A percentile compares a stretch with the other conserved stretches of the same genome.
Conservation (phyloP, 2,888 invertebrate genomes). For the Ornithoptera alexandrae region DNA sequence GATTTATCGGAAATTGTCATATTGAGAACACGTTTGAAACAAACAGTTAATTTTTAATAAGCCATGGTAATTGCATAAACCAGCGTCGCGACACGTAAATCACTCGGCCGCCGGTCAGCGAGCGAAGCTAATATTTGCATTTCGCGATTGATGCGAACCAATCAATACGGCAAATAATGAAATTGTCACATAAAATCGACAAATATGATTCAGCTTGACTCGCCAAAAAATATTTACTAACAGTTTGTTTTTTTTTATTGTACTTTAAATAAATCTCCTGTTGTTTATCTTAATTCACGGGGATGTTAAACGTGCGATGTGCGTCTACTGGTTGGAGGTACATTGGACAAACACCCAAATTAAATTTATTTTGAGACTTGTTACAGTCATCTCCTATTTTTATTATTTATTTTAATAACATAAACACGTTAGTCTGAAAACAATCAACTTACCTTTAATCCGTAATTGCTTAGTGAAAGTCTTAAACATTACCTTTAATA, state of each 20-base stretch:
- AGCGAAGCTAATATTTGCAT: constrained; percentile 75
- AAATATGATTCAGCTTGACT: constrained; percentile 56
- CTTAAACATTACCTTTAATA: neutral
- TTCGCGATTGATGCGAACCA: constrained; percentile 76
- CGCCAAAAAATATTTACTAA: constrained; percentile 43
- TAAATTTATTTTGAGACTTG: no score
- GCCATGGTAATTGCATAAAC: constrained; percentile 73
- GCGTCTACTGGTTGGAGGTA: no score
- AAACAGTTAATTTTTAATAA: constrained; percentile 72
- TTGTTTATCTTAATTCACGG: constrained; percentile 14
- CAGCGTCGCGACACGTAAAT: constrained; percentile 68
- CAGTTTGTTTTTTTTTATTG: constrained; percentile 33
- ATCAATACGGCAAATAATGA: constrained; percentile 79
- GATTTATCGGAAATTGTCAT: constrained; percentile 22
- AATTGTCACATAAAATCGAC: constrained; percentile 69
- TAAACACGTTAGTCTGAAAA: neutral
- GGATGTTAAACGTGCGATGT: constrained; percentile 4
- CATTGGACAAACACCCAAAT: no score
- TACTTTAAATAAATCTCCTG: constrained; percentile 24
- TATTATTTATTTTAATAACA: no score
- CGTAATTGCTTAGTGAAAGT: neutral
- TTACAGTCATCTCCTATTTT: no score
- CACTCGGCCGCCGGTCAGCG: constrained; percentile 61
- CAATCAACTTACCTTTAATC: neutral
- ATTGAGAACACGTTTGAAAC: constrained; percentile 23